phyloP scores from a whole-genome alignment of 2,113 vertebrate species.

The Clinocottus analis region DNA sequence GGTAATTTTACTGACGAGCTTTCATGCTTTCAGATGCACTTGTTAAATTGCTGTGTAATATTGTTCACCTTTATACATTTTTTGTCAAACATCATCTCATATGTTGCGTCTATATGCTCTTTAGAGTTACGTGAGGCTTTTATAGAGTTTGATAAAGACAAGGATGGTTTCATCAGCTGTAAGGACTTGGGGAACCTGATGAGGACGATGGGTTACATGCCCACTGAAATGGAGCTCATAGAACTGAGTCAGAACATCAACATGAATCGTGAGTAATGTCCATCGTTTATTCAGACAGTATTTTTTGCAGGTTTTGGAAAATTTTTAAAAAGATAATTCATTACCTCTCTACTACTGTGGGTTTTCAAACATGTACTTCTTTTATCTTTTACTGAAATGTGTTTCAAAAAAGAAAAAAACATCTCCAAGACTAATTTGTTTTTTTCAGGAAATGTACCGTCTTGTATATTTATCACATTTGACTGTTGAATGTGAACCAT shows the following conservation, averaged over 20 bases:
- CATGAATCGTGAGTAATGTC: constrained; percentile 91
- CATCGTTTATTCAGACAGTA: not conserved
- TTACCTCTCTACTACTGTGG: not conserved
- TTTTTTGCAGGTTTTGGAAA: not conserved
- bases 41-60: not conserved
- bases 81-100: not conserved
- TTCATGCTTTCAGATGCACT: not conserved
- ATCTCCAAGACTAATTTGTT: not conserved
- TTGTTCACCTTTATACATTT: not conserved
- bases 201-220: constrained; percentile 99
- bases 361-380: not conserved
- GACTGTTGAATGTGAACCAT: not conserved
- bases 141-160: constrained; percentile 96
- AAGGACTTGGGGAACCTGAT: constrained; percentile 97
- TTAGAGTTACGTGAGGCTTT: constrained; percentile 94
- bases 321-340: not conserved
- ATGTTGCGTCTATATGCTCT: constrained; percentile 10
- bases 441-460: constrained; percentile 16
- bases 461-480: not conserved
- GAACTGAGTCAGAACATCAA: constrained; percentile 97
- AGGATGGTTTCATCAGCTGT: constrained; percentile 94
- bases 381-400: not conserved
- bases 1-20: not conserved
- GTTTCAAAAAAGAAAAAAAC: not conserved
- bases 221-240: constrained; percentile 98